These are phyloP conservation scores for Tachina grossa DNA, from an alignment of 2,888 invertebrate species.

Conservation along the genomic window DNA sequence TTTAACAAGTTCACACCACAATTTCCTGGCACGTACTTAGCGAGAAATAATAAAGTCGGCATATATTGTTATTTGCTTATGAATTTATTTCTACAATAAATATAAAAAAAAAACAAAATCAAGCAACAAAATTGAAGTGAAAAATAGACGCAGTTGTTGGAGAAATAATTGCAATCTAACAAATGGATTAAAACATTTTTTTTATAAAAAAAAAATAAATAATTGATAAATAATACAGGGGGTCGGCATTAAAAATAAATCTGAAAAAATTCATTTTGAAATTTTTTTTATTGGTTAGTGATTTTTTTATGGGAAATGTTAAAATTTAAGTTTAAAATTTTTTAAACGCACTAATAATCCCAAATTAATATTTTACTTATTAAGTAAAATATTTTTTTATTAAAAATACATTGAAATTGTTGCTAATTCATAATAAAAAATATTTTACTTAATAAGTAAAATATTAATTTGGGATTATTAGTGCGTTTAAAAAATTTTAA, in stretches of 20 bases:
- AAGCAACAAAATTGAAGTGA: background rate
- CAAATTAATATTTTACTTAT: too few species aligned
- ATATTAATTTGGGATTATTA: too few species aligned
- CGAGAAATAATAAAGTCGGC: conserved; percentile 67
- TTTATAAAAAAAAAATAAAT: background rate
- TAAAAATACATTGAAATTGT: too few species aligned
- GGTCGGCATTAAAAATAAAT: background rate
- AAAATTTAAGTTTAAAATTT: too few species aligned
- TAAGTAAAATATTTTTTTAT: too few species aligned
- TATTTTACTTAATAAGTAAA: too few species aligned
- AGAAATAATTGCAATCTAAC: conserved; percentile 45
- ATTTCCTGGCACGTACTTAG: conserved; percentile 75
- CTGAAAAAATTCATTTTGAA: background rate
- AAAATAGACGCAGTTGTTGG: too few species aligned
- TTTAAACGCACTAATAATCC: too few species aligned
- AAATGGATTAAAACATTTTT: conserved; percentile 17
- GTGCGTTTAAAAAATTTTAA: too few species aligned
- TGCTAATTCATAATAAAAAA: too few species aligned
- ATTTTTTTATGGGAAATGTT: too few species aligned
- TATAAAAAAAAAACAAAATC: background rate
- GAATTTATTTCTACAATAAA: conserved; percentile 49
- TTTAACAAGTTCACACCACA: conserved; percentile 75
- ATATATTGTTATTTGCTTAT: conserved; percentile 66
- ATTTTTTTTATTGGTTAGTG: too few species aligned
- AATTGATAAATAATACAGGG: conserved; percentile 28